phyloP scores from a whole-genome alignment of 2,797 vertebrate genomes.

The Dryobates pubescens region DNA sequence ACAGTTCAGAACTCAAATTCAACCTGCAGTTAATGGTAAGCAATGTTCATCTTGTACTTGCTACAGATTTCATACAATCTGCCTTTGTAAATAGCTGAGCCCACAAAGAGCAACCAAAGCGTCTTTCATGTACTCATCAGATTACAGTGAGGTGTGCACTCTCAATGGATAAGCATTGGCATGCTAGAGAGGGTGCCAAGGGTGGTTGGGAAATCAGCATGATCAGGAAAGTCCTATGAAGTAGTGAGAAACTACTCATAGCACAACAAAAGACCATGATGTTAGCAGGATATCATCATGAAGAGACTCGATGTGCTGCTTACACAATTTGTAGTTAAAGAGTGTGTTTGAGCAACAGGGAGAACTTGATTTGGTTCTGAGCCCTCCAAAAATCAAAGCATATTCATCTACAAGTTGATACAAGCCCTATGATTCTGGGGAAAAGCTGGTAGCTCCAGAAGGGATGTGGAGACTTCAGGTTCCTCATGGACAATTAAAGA shows the following conservation, averaged over 20 bases:
- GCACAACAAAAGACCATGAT: neutral
- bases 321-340: neutral
- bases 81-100: neutral
- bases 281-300: neutral
- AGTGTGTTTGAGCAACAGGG: neutral
- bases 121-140: neutral
- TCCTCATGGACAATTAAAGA: neutral
- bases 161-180: neutral
- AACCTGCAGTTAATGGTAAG: accelerated
- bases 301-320: neutral
- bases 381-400: neutral
- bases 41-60: neutral
- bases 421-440: neutral
- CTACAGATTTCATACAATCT: neutral
- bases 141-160: neutral
- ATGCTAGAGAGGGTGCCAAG: neutral
- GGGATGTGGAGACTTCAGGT: neutral
- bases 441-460: neutral
- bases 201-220: neutral
- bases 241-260: neutral
- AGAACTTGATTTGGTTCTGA: neutral
- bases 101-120: neutral
- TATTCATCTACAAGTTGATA: neutral
- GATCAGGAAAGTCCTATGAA: neutral
- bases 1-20: neutral